Evolutionary conservation across 2,113 vertebrate species (phyloP).

Genomic region (Alectura lathami): DNA sequence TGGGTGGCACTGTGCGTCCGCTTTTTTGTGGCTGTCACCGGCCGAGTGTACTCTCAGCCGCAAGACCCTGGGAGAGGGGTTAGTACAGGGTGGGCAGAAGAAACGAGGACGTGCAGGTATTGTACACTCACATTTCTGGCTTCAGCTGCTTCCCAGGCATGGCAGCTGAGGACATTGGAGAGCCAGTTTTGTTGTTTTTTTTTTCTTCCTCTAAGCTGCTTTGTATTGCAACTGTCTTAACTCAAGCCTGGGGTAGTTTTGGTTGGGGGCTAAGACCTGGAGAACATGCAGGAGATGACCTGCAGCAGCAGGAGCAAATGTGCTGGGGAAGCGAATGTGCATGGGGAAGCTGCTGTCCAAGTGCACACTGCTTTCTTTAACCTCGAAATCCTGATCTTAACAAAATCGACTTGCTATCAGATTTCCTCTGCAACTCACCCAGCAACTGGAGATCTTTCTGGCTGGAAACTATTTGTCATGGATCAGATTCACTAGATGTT

Average conservation of each 20-base stretch:
- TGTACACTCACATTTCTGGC: neutral
- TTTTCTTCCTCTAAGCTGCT: neutral
- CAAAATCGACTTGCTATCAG: neutral
- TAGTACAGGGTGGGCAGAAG: neutral
- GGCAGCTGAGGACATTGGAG: neutral
- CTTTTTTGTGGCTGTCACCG: neutral
- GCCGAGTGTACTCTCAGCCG: neutral
- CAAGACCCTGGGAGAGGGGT: neutral
- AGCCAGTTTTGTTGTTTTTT: accelerated
- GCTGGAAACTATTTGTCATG: neutral
- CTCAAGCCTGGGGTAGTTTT: neutral
- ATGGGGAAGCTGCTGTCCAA: neutral
- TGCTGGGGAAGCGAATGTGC: accelerated
- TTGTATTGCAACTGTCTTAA: neutral
- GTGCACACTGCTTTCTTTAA: neutral
- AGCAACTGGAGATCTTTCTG: neutral
- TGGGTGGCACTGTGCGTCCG: slow-evolving; percentile 52
- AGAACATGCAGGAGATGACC: neutral
- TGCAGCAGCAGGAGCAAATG: neutral
- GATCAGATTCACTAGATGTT: neutral
- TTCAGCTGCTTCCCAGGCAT: neutral
- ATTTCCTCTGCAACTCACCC: neutral
- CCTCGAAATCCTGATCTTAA: neutral
- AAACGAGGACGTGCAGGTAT: neutral
- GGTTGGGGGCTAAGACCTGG: neutral